Base-by-base conservation (phyloP, 2,113 vertebrate species). In the Poeciliopsis prolifica region DNA sequence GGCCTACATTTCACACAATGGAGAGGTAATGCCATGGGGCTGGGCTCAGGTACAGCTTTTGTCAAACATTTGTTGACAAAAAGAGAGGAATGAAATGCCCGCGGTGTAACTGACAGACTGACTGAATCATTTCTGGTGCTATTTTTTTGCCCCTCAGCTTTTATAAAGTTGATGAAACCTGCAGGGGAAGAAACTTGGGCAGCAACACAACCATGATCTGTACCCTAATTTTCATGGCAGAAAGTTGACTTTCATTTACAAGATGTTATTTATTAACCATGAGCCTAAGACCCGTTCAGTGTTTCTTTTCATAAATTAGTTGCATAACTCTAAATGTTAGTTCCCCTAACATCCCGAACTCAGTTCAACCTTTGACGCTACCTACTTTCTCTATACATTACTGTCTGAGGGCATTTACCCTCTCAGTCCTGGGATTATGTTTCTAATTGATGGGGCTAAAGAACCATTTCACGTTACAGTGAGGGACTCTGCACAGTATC, bases 21-120 rank as follows among this genome's bases (percentile, higher is more conserved):
- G 86, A 30, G 74, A 80, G 85, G 87, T 88, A 86, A 87, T 62
- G 69, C 81, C 79, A 83, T 71, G 80, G 89, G 88, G 88, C 77
- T 82, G 85, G 91, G 91, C 86, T 88, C 87, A 86, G 88, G 86
- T 83, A 82, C 69, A 17, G 80, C 83, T 79, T 87, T 88, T 91
- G 89, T 91, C 78, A 68, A 30, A n/a, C 74, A 62, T 73, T 88
- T 88, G 86, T 90, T 80, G 84, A 85, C 79, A 75, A 86, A 87
- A 87, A 89, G 51, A 82, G 67, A 79, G 73, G 74, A 83, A 80
- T 72, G 75, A 89, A 72, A 48, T 75, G 64, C 65, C 79, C 66
- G 24, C 35, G 24, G 72, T 66, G 64, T 40, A 65, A 82, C 68
- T 75, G 75, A 86, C 85, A 86, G 83, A 74, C 61, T 61, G 71